Evolutionary conservation across 2,113 vertebrate species (phyloP).

Genomic region (Pica pica): DNA sequence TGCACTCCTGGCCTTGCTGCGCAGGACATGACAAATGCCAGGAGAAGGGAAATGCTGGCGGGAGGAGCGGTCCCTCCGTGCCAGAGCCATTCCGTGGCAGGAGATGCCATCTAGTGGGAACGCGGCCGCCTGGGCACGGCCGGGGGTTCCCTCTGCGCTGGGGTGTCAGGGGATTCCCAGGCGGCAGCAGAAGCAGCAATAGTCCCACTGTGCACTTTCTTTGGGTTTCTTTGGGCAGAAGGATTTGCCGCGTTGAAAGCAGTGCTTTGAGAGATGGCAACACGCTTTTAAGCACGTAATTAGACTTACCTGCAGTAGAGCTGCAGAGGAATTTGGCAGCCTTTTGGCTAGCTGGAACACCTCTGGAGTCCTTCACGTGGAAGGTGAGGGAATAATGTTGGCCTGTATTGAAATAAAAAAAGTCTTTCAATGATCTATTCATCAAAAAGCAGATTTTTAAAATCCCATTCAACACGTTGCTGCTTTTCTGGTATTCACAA

Average conservation of each 20-base stretch:
- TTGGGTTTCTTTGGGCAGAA: background rate
- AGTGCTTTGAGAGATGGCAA: background rate
- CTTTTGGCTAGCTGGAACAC: background rate
- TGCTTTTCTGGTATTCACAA: background rate
- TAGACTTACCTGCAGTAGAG: background rate
- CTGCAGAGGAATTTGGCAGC: background rate
- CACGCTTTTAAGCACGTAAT: background rate
- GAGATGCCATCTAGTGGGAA: constrained; percentile 24
- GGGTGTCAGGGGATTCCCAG: background rate
- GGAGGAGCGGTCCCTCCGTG: background rate
- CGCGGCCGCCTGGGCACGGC: no score
- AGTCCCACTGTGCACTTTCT: background rate
- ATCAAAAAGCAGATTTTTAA: background rate
- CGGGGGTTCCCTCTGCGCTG: rapidly evolving
- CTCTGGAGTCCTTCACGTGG: background rate
- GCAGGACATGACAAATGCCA: background rate
- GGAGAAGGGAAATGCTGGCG: background rate
- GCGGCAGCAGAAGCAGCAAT: background rate
- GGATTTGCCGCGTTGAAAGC: background rate
- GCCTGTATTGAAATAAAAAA: background rate
- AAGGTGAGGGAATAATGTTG: background rate
- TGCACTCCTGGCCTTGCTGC: background rate
- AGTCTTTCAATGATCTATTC: background rate
- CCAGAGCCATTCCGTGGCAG: background rate
- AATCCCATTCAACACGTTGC: background rate